Percentiles rank a stretch among this genome's conserved stretches.
Conservation (phyloP, 1,140 invertebrate genomes). For the Trichoplusia ni region DNA sequence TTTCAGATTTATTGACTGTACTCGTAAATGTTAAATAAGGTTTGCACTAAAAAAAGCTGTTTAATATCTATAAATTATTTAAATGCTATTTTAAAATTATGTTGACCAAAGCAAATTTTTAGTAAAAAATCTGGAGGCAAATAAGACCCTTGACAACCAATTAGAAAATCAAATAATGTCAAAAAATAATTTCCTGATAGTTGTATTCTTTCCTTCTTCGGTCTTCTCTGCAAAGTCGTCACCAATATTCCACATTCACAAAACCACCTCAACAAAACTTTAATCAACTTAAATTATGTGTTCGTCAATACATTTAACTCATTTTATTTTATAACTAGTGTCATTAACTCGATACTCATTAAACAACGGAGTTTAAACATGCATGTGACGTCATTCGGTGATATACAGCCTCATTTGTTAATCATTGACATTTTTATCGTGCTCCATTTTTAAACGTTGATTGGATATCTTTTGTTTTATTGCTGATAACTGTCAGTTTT, state of each 20-base stretch:
- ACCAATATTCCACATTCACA: background rate
- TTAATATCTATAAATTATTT: no score
- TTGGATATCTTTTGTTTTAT: conserved; percentile 14
- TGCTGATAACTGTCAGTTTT: background rate
- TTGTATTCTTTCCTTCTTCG: no score
- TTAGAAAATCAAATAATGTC: no score
- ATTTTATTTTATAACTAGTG: conserved; percentile 10
- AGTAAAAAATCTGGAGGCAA: no score
- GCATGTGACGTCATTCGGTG: background rate
- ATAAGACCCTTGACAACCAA: no score
- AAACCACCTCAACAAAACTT: background rate
- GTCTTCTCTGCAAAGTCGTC: no score
- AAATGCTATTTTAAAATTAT: no score
- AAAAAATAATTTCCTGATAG: no score
- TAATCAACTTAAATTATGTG: background rate
- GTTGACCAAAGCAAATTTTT: no score
- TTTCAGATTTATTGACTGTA: no score
- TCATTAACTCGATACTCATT: conserved; percentile 8
- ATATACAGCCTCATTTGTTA: conserved; percentile 12
- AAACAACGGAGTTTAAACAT: background rate
- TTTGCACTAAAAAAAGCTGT: no score
- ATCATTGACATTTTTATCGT: conserved; percentile 5
- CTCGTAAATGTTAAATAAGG: no score
- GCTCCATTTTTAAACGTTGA: conserved; percentile 1
- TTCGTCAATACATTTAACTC: background rate